Conservation (phyloP, 1,140 invertebrate species). For the Trachelipus rathkii region DNA sequence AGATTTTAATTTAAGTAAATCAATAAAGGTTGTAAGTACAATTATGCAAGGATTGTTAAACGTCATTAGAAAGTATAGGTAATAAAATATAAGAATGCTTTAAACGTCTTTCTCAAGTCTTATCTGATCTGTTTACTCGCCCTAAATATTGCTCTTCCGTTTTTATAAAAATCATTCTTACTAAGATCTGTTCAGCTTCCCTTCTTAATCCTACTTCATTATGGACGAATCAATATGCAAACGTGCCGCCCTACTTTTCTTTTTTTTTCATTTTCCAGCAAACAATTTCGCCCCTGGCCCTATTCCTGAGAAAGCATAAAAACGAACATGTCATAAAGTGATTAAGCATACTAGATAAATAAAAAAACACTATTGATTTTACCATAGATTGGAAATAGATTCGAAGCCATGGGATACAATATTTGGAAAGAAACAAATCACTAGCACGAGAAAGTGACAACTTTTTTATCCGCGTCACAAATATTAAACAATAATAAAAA, state of each 20-base stretch:
- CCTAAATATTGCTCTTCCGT: background rate
- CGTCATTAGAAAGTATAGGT: no score
- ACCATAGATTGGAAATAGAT: no score
- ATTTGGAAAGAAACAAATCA: no score
- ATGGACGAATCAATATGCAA: background rate
- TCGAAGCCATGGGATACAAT: no score
- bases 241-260: background rate
- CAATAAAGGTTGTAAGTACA: background rate
- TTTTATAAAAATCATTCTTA: background rate
- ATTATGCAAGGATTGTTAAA: background rate
- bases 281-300: background rate
- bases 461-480: no score
- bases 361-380: no score
- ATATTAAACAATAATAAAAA: no score
- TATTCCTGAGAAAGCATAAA: background rate
- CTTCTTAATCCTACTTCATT: conserved; percentile 7
- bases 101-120: background rate
- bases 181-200: background rate
- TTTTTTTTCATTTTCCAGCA: background rate
- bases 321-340: background rate
- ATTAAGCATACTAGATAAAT: no score
- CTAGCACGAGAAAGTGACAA: no score
- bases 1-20: no score
- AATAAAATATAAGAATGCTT: background rate
- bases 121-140: background rate